These are phyloP conservation scores for Dolichallabes microphthalmus DNA, from an alignment of 2,113 vertebrate species.

Conservation along the genomic window DNA sequence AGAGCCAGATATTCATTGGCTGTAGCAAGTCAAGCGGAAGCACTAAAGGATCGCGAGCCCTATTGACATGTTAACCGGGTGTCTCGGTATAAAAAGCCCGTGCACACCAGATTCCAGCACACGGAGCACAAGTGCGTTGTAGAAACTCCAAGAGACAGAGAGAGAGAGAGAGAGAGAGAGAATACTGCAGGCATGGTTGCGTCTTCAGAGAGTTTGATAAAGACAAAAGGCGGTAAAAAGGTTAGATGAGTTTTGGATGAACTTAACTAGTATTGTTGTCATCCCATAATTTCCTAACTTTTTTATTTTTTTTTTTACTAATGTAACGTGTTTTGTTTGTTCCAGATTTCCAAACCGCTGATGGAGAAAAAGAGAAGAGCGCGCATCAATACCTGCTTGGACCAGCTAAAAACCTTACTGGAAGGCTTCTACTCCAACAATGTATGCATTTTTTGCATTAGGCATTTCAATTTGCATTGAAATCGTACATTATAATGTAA, in stretches of 20 bases:
- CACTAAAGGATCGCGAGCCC: constrained; percentile 52
- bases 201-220: constrained; percentile 59
- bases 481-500: neutral
- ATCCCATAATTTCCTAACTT: neutral
- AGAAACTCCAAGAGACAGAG: constrained; percentile 21
- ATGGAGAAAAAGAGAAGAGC: constrained; percentile 88
- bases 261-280: neutral
- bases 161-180: neutral
- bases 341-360: constrained; percentile 83
- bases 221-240: constrained; percentile 65
- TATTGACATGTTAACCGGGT: constrained; percentile 78
- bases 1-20: constrained; percentile 25
- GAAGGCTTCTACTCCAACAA: constrained; percentile 83
- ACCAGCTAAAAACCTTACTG: constrained; percentile 80
- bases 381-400: constrained; percentile 84
- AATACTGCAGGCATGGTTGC: constrained; percentile 66
- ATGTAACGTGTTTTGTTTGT: neutral
- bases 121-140: constrained; percentile 32
- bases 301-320: neutral
- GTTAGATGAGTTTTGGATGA: constrained; percentile 48
- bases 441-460: constrained; percentile 62
- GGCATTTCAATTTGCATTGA: neutral
- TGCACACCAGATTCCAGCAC: constrained; percentile 53
- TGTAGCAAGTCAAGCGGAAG: constrained; percentile 47
- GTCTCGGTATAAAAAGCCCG: constrained; percentile 69